Conservation (phyloP, 2,113 vertebrate genomes). For the Tragelaphus buxtoni region DNA sequence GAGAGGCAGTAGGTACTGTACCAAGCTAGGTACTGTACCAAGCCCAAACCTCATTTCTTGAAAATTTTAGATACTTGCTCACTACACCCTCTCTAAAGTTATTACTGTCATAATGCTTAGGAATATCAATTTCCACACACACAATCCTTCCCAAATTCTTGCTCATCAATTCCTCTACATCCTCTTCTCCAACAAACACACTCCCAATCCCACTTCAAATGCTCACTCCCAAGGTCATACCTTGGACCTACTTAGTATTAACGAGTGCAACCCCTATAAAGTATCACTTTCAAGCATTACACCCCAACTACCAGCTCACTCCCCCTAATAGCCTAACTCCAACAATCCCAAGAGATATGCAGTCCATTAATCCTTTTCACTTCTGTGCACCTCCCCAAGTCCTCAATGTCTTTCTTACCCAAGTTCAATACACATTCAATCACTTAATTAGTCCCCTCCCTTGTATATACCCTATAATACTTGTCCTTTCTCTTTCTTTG, state of each 20-base stretch:
- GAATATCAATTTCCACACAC: neutral
- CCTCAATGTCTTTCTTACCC: neutral
- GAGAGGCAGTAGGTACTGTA: neutral
- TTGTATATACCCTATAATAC: neutral
- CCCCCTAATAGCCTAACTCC: neutral
- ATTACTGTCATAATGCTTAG: neutral
- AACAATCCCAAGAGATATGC: neutral
- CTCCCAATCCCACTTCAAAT: neutral
- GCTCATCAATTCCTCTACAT: neutral
- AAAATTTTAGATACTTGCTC: neutral
- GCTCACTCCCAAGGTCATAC: neutral
- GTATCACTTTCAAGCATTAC: neutral
- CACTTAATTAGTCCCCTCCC: neutral
- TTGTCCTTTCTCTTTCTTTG: neutral
- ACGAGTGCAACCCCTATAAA: neutral
- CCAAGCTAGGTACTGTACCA: neutral
- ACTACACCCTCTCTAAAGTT: neutral
- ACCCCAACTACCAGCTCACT: neutral
- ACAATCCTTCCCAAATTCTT: neutral
- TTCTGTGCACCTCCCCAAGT: neutral
- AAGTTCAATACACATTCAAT: neutral
- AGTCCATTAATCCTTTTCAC: neutral
- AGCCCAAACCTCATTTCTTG: neutral
- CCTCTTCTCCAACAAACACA: neutral
- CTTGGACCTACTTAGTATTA: neutral